phyloP scores from a whole-genome alignment of 1,140 invertebrate species.

The Drosophila seguyi region DNA sequence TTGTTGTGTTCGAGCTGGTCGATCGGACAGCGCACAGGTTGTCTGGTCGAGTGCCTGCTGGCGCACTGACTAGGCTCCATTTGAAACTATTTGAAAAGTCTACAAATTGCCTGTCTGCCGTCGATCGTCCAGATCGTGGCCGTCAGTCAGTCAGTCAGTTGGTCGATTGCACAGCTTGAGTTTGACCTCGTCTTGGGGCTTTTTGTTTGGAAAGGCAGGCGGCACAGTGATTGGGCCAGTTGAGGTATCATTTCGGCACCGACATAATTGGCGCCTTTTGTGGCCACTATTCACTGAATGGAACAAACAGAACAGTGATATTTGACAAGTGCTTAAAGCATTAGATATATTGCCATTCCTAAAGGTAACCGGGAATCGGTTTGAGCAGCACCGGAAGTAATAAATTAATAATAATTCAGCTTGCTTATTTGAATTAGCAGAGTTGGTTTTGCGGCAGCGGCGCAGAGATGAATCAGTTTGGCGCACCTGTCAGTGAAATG shows the following conservation, averaged over 20 bases:
- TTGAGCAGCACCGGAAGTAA: slow-evolving; percentile 39
- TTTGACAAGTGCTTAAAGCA: slow-evolving; percentile 33
- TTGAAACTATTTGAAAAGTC: slow-evolving; percentile 79
- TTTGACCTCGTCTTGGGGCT: slow-evolving; percentile 70
- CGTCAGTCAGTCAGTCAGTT: slow-evolving; percentile 63
- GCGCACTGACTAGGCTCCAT: slow-evolving; percentile 43
- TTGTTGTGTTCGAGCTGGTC: slow-evolving; percentile 45
- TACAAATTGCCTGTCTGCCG: slow-evolving; percentile 80
- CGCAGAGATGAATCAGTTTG: slow-evolving; percentile 62
- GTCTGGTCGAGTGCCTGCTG: slow-evolving; percentile 39
- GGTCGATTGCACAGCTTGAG: slow-evolving; percentile 64
- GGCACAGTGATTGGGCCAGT: slow-evolving; percentile 26
- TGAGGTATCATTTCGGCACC: slow-evolving; percentile 48
- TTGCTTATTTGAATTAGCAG: slow-evolving; percentile 48
- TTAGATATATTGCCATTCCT: slow-evolving; percentile 25
- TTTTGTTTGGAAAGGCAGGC: slow-evolving; percentile 66
- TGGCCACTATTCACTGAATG: slow-evolving; percentile 18
- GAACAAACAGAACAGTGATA: slow-evolving; percentile 12
- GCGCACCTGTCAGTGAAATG: slow-evolving; percentile 45
- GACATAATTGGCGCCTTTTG: slow-evolving; percentile 57
- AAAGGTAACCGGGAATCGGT: slow-evolving; percentile 5
- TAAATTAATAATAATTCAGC: slow-evolving; percentile 55
- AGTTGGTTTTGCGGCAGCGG: slow-evolving; percentile 11
- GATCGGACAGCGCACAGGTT: slow-evolving; percentile 47
- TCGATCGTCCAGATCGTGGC: slow-evolving; percentile 38